Conservation (phyloP, 2,797 vertebrate genomes). For the Echiichthys vipera region DNA sequence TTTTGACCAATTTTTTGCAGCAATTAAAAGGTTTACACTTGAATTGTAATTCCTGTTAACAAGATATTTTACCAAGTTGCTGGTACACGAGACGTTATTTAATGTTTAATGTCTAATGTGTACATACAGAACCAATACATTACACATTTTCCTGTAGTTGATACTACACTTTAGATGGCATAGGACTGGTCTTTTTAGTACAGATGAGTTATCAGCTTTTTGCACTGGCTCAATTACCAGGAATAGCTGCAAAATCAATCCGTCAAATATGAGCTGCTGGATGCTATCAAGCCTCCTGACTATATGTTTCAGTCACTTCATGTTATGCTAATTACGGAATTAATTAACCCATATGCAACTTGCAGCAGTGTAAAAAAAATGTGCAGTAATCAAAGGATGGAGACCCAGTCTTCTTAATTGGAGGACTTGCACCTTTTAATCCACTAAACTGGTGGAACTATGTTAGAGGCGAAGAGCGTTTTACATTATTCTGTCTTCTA, state of each 20-base stretch:
- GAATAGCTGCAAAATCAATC: conserved; percentile 56
- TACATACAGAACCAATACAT: neutral
- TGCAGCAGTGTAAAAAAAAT: conserved; percentile 73
- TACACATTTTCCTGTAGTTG: neutral
- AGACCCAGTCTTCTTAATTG: conserved; percentile 69
- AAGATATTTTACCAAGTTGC: too few species aligned
- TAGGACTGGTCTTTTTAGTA: neutral
- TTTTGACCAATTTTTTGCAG: too few species aligned
- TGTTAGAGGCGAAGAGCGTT: conserved; percentile 54
- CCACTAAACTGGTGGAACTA: conserved; percentile 59
- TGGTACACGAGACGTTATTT: too few species aligned
- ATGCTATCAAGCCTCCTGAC: conserved; percentile 67
- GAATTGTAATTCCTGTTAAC: too few species aligned
- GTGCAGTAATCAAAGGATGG: conserved; percentile 75
- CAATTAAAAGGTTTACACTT: too few species aligned
- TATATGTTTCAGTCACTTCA: conserved; percentile 71
- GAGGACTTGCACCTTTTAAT: conserved; percentile 74
- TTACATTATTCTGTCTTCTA: conserved; percentile 43
- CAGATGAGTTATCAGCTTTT: conserved; percentile 32
- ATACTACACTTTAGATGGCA: conserved; percentile 7
- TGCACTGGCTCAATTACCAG: conserved; percentile 41
- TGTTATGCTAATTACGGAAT: conserved; percentile 81
- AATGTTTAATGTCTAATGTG: neutral
- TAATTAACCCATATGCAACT: conserved; percentile 75
- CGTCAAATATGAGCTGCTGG: conserved; percentile 60